Conservation (phyloP, 2,797 vertebrate species). For the Todus mexicanus region DNA sequence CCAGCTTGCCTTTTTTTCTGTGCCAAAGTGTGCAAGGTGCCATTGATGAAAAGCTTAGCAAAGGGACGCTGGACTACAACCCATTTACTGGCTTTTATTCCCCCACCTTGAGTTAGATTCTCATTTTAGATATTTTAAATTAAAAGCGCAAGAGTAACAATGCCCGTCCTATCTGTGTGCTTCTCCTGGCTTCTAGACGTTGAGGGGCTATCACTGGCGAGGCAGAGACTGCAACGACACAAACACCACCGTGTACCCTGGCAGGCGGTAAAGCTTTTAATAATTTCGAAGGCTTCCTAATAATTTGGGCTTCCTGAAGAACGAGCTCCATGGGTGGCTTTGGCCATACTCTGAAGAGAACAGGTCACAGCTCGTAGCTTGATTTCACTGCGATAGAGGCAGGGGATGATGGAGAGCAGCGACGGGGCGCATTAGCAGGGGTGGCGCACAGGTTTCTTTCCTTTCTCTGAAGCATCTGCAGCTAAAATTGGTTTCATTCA, state of each 20-base stretch:
- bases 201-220: slow-evolving; percentile 79
- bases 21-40: background rate
- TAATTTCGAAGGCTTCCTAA: background rate
- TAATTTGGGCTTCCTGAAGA: background rate
- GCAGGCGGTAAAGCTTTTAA: slow-evolving; percentile 70
- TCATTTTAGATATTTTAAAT: slow-evolving; percentile 54
- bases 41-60: slow-evolving; percentile 3
- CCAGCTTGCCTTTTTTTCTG: slow-evolving; percentile 21
- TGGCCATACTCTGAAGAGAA: background rate
- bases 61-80: background rate
- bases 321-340: background rate
- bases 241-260: slow-evolving; percentile 60
- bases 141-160: background rate
- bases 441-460: background rate
- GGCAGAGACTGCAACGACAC: slow-evolving; percentile 76
- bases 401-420: background rate
- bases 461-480: background rate
- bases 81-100: background rate
- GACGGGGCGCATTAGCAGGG: fast-evolving
- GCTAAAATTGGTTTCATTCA: background rate
- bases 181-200: slow-evolving; percentile 60
- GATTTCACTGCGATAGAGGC: background rate
- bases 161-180: background rate
- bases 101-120: slow-evolving; percentile 4
- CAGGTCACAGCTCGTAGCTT: background rate